Percentiles rank a stretch among this genome's conserved stretches.
These are phyloP conservation scores for Drosophila sordidapex DNA, from an alignment of 2,888 invertebrate genomes.

Conservation along the genomic window DNA sequence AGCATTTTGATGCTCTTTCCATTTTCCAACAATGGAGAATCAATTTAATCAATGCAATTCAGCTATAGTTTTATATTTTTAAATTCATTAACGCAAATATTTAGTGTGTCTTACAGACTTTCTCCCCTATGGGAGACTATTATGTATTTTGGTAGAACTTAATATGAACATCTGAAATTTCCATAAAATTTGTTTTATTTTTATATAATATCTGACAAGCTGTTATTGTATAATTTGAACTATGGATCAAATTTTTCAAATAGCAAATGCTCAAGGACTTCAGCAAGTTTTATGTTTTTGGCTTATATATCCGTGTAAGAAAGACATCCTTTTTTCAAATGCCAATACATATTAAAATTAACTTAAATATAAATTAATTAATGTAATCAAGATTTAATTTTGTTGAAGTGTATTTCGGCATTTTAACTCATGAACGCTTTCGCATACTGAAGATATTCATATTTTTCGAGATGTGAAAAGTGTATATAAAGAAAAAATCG, in stretches of 20 bases:
- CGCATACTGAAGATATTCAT: background rate
- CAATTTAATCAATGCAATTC: background rate
- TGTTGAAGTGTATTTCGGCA: background rate
- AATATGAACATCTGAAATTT: background rate
- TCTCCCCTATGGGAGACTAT: background rate
- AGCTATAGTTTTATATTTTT: background rate
- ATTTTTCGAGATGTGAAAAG: background rate
- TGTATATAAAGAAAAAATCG: background rate
- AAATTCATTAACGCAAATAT: background rate
- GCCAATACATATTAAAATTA: background rate
- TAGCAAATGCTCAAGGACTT: too few species aligned
- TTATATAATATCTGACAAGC: background rate
- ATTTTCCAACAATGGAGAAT: background rate
- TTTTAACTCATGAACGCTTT: background rate
- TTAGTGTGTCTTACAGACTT: background rate
- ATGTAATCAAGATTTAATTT: background rate
- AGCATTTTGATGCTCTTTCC: slow-evolving; percentile 19
- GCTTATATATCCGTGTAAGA: background rate
- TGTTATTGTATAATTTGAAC: background rate
- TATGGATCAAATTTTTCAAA: background rate
- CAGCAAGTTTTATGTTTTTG: background rate
- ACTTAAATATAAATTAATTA: background rate
- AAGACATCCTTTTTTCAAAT: background rate
- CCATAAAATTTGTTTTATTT: background rate
- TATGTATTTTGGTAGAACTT: background rate